phyloP scores from a whole-genome alignment of 2,113 vertebrate genomes.

The Neoarius graeffei region DNA sequence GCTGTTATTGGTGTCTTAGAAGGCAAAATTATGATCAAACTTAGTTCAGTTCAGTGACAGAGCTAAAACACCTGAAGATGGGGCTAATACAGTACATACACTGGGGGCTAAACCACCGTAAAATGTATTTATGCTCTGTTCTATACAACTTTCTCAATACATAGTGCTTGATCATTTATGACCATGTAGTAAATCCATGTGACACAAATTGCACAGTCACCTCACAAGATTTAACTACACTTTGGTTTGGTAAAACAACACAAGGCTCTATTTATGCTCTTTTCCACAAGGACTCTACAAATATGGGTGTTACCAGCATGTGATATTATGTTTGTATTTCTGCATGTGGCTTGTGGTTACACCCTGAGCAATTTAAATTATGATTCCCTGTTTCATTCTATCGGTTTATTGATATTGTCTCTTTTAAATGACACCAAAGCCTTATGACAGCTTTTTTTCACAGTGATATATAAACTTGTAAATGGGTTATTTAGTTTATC shows the following conservation, averaged over 20 bases:
- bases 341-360: background rate
- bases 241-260: slow-evolving; percentile 13
- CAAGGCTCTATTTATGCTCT: background rate
- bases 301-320: background rate
- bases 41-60: no score
- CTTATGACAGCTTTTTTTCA: slow-evolving; percentile 2
- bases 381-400: background rate
- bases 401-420: background rate
- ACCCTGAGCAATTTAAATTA: background rate
- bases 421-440: background rate
- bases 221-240: background rate
- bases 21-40: no score
- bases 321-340: background rate
- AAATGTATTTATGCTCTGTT: background rate
- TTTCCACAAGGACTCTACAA: background rate
- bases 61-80: no score
- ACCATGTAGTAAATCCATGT: background rate
- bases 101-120: no score
- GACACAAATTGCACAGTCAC: slow-evolving; percentile 9
- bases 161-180: background rate
- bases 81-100: no score
- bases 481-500: background rate
- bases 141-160: background rate
- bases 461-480: background rate
- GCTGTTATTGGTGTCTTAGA: no score